Evolutionary conservation across 2,113 vertebrate species (phyloP).

Genomic region (Octodon degus): DNA sequence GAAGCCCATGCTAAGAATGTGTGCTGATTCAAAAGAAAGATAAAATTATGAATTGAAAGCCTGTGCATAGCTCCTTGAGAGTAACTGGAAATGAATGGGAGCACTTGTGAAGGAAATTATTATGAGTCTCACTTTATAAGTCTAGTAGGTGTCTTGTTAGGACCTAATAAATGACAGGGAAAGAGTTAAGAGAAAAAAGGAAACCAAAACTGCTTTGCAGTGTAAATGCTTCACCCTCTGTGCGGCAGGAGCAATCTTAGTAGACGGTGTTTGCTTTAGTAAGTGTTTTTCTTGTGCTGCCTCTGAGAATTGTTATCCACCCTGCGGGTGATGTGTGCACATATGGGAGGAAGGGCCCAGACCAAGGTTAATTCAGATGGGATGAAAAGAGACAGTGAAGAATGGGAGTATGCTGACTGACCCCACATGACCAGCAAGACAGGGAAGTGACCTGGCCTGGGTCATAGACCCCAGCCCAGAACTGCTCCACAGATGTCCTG

Average conservation of each 20-base stretch:
- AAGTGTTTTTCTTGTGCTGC: not conserved
- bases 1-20: not conserved
- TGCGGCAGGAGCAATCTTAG: not conserved
- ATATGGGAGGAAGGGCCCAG: fast-evolving
- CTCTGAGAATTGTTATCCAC: not conserved
- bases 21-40: not conserved
- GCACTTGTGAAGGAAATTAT: not conserved
- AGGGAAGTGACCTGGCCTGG: too few relatives aligned
- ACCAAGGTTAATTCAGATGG: not conserved
- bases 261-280: not conserved
- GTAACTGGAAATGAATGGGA: not conserved
- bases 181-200: not conserved
- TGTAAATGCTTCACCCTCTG: not conserved
- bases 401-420: not conserved
- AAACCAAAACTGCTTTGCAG: not conserved
- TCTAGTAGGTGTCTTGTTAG: not conserved
- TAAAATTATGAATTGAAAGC: not conserved
- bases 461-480: not conserved
- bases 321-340: not conserved
- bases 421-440: not conserved
- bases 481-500: not conserved
- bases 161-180: not conserved
- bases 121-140: not conserved
- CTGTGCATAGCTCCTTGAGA: not conserved
- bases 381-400: not conserved